Evolutionary conservation across 2,797 vertebrate genomes (phyloP), one percentile per base, ranked within the genome.

Genomic region (Sebastes vulpes): DNA sequence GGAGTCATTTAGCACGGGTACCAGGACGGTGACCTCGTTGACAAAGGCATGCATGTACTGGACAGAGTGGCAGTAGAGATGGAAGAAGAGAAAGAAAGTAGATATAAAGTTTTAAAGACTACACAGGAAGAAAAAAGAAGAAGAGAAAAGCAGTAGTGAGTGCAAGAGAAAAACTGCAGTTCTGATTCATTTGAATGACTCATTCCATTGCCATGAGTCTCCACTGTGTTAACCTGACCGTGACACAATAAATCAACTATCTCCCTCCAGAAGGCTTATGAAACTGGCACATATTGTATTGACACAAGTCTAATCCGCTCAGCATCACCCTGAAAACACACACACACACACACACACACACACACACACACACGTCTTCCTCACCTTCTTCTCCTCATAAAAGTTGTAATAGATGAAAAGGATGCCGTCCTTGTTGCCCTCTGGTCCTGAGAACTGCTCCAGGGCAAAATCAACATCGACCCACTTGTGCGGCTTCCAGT

Each of bases 401-500:
- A 97, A 96, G 88, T 97, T 96, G 89, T 99, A 99, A 38, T 99
- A 99, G 93, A 99, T 94, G 92, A 99, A 99, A 5, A 99, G 95
- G 91, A 99, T 98, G 82, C 98, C 98, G 71, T 99, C 99, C 0
- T 96, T 97, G 85, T 97, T 95, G 46, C 98, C 98, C 0, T 99
- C 98, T 0, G 95, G 94, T 20, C 97, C 97, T 0, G 97, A 98
- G 94, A 99, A 98, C 94, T 99, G 98, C 94, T 99, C 99, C 60
- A 99, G 93, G 0, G 98, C 97, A 11, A 99, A 98, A 1, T 97
- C 96, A 54, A 99, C 97, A 0, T 99, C 98, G 31, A 97, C 89
- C 99, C 99, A 99, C 83, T 97, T 98, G 79, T 99, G 91, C 2
- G 99, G 98, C 87, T 99, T 99, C 98, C 97, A 98, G 89, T 97